Base-by-base conservation (phyloP, 2,888 invertebrate genomes). In the Elegia similella region DNA sequence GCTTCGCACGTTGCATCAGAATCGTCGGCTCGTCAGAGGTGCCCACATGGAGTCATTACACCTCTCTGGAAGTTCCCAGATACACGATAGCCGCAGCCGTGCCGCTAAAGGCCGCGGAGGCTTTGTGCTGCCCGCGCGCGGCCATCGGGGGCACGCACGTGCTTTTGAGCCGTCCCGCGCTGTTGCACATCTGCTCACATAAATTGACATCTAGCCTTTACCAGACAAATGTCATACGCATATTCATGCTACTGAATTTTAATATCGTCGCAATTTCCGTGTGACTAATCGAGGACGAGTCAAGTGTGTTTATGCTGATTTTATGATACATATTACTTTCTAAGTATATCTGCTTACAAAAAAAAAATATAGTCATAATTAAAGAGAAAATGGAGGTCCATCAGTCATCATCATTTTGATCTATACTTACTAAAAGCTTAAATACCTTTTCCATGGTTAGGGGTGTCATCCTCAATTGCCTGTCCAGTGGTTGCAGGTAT, bases 31-130 rank as follows among this genome's bases (percentile, higher is more conserved):
- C 76, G 70, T 84, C 80, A 81, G 85, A 84, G 86, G 85, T 84
- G 86, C 88, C 85, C 85, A 87, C 86, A 81, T 76, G 70, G 75
- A 75, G 80, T 84, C 82, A 86, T 89, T 88, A 88, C 88, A 86
- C 87, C 84, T 84, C 78, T 78, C 72, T 75, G 80, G 80, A 78
- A 73, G 80, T 78, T 81, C 70, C 73, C 73, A 80, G 83, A 84
- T 84, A 73, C 56, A 61, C 72, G 82, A 83, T 84, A 83, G 73
- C 73, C 73, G 57, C 68, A 69, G 73, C 71, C 69, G 64, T 53
- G 57, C 63, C 74, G 72, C 72, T n/a, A 16, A 15, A 76, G 70
- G 67, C 63, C 56, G 65, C 66, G 69, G 64, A 69, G 63, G 68
- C 87, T 88, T 87, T 88, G 86, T 82, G 63, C 71, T 57, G 72